These are phyloP conservation scores for Tetranychus truncatus DNA, from an alignment of 2,888 invertebrate species.

Conservation along the genomic window DNA sequence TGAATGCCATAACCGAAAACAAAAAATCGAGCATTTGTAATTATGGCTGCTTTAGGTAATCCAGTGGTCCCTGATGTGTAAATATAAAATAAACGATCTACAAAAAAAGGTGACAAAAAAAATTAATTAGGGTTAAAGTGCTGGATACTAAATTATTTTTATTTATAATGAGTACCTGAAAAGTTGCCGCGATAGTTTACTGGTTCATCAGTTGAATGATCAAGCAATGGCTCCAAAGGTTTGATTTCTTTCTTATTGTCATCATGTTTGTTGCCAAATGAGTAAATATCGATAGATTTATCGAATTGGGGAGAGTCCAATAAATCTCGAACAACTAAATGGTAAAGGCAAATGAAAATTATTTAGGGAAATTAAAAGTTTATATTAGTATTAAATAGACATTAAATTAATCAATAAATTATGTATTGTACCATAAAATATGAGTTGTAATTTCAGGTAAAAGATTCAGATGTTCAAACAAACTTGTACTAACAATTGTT, in stretches of 20 bases:
- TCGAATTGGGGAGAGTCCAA: background rate
- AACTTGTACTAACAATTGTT: too few species aligned
- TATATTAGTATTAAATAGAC: too few species aligned
- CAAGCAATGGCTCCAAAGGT: background rate
- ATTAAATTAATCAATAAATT: too few species aligned
- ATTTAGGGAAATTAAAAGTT: too few species aligned
- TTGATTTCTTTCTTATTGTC: too few species aligned
- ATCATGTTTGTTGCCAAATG: background rate
- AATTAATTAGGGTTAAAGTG: too few species aligned
- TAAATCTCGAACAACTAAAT: background rate
- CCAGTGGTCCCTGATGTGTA: conserved; percentile 98
- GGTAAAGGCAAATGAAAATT: too few species aligned
- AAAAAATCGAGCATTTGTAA: conserved; percentile 64
- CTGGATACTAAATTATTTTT: too few species aligned
- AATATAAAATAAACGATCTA: conserved; percentile 54
- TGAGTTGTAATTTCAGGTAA: too few species aligned
- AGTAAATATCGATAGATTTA: background rate
- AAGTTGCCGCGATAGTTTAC: background rate
- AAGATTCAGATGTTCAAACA: too few species aligned
- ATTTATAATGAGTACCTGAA: background rate
- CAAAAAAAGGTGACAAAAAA: too few species aligned
- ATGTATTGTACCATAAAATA: too few species aligned
- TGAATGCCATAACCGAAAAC: conserved; percentile 6
- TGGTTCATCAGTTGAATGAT: background rate
- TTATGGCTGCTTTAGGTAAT: conserved; percentile 88